These are phyloP conservation scores for Danaus plexippus DNA, from an alignment of 1,140 invertebrate species.

Conservation along the genomic window DNA sequence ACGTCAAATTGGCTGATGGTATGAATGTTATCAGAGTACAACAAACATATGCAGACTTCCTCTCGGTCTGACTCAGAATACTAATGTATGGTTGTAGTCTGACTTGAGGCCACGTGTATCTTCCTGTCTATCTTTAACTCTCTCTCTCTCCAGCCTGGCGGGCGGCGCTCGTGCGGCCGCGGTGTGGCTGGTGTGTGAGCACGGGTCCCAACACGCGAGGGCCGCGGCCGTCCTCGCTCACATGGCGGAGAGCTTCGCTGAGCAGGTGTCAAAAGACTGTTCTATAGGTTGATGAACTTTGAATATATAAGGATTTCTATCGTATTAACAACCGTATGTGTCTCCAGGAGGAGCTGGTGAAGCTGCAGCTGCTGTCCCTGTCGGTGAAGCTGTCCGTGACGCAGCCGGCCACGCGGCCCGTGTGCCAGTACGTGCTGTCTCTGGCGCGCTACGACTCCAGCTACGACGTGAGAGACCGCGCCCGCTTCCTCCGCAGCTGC, in stretches of 20 bases:
- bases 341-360: conserved; percentile 91
- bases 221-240: conserved; percentile 54
- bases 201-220: conserved; percentile 46
- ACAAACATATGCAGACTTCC: too few relatives aligned
- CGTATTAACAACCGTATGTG: conserved; percentile 1
- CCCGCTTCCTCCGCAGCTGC: conserved; percentile 88
- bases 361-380: conserved; percentile 96
- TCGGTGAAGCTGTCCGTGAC: conserved; percentile 94
- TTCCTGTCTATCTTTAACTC: not conserved
- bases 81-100: too few relatives aligned
- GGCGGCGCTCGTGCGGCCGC: conserved; percentile 48
- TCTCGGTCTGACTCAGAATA: too few relatives aligned
- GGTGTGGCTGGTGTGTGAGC: conserved; percentile 58
- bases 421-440: conserved; percentile 96
- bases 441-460: conserved; percentile 98
- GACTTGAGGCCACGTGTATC: too few relatives aligned
- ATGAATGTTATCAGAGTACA: too few relatives aligned
- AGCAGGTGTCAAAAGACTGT: conserved; percentile 54
- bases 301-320: too few relatives aligned
- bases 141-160: conserved; percentile 28
- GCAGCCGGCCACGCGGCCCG: conserved; percentile 88
- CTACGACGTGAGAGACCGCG: conserved; percentile 97
- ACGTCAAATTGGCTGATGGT: too few relatives aligned
- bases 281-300: too few relatives aligned
- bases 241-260: conserved; percentile 43